Percentiles rank a stretch among this genome's conserved stretches.
These are phyloP conservation scores for Caenorhabditis elegans DNA, from an alignment of 1,140 invertebrate species.

Conservation along the genomic window DNA sequence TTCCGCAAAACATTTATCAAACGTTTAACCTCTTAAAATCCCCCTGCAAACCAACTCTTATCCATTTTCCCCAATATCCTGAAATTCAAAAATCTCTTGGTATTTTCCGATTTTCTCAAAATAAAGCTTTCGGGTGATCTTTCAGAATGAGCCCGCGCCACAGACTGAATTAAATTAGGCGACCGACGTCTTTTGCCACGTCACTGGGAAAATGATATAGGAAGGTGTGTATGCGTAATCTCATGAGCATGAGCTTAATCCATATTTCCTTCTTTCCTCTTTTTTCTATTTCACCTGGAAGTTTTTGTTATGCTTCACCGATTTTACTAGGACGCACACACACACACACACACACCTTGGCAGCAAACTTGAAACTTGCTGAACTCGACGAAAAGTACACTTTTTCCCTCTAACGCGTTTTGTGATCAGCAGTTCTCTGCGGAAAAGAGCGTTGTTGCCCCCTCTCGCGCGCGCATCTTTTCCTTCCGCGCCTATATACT, in stretches of 20 bases:
- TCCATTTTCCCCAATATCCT: no score
- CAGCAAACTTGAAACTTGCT: neutral
- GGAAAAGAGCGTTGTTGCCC: neutral
- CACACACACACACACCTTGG: neutral
- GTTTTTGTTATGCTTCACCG: conserved; percentile 14
- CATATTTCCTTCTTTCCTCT: neutral
- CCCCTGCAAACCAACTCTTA: no score
- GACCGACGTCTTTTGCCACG: neutral
- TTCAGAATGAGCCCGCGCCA: neutral
- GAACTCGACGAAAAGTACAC: neutral
- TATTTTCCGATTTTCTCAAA: no score
- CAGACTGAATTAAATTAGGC: neutral
- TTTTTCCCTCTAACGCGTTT: neutral
- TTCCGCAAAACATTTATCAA: no score
- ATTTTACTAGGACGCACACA: no score
- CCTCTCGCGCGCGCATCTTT: neutral
- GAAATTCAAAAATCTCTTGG: no score
- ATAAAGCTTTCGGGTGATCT: neutral
- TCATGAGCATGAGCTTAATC: neutral
- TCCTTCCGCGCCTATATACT: conserved; percentile 12
- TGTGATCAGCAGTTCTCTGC: conserved; percentile 8
- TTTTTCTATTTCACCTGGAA: neutral
- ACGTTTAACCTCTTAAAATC: no score
- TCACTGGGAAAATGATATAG: neutral
- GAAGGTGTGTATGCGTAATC: neutral